phyloP scores from a whole-genome alignment of 2,113 vertebrate genomes.

The Athene noctua region DNA sequence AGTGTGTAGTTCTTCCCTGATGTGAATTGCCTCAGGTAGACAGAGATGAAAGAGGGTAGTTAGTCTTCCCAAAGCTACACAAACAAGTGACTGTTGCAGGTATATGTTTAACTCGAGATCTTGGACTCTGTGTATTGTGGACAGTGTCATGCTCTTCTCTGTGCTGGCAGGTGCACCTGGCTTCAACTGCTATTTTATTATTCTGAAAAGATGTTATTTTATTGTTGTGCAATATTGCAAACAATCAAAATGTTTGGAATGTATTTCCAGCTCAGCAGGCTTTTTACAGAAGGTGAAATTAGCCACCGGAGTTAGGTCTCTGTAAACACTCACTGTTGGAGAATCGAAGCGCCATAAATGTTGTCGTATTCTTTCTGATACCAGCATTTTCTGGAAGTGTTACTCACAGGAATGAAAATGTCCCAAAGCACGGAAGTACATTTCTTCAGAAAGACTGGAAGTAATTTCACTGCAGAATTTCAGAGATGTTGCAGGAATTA shows the following conservation, averaged over 20 bases:
- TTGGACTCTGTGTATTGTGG: background rate
- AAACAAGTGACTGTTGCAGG: background rate
- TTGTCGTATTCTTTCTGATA: background rate
- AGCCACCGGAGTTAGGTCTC: background rate
- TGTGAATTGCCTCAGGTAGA: background rate
- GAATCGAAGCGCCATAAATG: background rate
- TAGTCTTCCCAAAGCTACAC: background rate
- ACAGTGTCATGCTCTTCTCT: background rate
- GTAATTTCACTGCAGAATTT: background rate
- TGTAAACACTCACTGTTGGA: background rate
- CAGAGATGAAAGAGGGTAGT: background rate
- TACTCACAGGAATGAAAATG: background rate
- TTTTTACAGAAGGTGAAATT: background rate
- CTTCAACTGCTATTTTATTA: background rate
- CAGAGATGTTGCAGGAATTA: background rate
- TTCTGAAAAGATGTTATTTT: background rate
- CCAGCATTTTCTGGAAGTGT: slow-evolving; percentile 9
- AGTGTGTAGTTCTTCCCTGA: background rate
- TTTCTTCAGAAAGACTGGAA: slow-evolving; percentile 24
- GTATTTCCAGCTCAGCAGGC: background rate
- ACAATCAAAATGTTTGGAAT: background rate
- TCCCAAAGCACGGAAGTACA: slow-evolving; percentile 15
- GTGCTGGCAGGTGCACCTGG: background rate
- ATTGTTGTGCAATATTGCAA: background rate
- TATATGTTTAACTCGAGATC: background rate